Base-by-base conservation (phyloP, 2,113 vertebrate genomes). In the Junco hyemalis region DNA sequence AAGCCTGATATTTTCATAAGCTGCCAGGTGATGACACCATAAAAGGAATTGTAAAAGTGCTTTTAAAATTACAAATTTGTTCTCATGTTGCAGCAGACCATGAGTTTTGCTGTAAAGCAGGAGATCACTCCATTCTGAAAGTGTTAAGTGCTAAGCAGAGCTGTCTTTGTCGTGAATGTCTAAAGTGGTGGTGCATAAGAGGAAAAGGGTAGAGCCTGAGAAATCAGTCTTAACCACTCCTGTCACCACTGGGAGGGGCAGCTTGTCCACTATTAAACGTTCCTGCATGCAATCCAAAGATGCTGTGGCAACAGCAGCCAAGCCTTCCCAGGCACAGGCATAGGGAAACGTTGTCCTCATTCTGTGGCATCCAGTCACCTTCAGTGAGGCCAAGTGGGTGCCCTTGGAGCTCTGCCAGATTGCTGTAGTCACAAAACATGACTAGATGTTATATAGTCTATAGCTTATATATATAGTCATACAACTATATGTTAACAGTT, bases 131-230 rank as follows among this genome's bases (percentile, higher is more conserved):
- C 1, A 0, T 33, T 8, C 23, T 24, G 28, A 38, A 45, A 56
- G 40, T 4, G 12, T 12, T 7, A 19, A 25, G 1, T 4, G 5
- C 18, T 7, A 16, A 14, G 28, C 0, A 24, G 33, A 54, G 23
- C 33, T 40, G 4, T 7, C n/a, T 15, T 21, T 28, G 24, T 60
- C 20, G 9, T 23, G 33, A 51, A 31, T 0, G 0, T 11, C 38
- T 47, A 1, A 63, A 71, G 53, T 10, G 25, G 31, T 14, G 20
- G 26, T 57, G 35, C 47, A 11, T 25, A 16, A 42, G 25, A 73
- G 40, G 36, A 45, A 40, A 51, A 54, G 24, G 25, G 17, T 7
- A 57, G 85, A 91, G 31, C 44, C 23, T 24, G 61, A n/a, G 51
- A 81, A 72, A 47, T 63, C 16, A 4, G 14, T n/a, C 22, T 47